Base-by-base conservation (phyloP, 2,888 invertebrate species). In the Drosophila nr. fundita region DNA sequence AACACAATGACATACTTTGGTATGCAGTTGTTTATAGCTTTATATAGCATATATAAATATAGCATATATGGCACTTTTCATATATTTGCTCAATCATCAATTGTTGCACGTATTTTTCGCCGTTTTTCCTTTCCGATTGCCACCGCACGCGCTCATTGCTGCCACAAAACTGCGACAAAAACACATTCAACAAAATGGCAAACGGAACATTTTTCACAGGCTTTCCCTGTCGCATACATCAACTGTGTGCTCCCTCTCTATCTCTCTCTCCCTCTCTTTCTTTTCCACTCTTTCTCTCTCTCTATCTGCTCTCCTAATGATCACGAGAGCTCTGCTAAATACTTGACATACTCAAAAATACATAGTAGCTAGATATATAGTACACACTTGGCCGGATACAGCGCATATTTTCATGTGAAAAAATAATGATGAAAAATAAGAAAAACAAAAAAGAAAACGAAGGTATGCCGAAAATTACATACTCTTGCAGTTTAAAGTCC, bases 131-230 rank as follows among this genome's bases (percentile, higher is more conserved):
- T 60, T 73, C 70, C 70, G 77, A 58, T 60, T 90, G 77, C 84
- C 84, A 89, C 89, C 87, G 85, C 78, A 80, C 87, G 82, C 87
- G 90, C 76, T 90, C 87, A 87, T 87, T 80, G 87, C 87, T 83
- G 80, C 73, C 80, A 78, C 80, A 71, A 82, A 82, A 87, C 87
- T 87, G 70, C 69, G 69, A 55, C 76, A 76, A 68, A 71, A 71
- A 67, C 60, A 76, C 58, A 68, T 45, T 45, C 24, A 24, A 24
- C 45, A 78, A 88, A 88, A 70, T 70, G 70, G 81, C 75, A 71
- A 58, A 54, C 61, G 74, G 40, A 70, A 82, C 27, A 34, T 15
- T 75, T 87, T 87, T 81, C 76, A 76, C 77, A 73, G 69, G 68
- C 71, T 69, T 69, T 30, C 77, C 50, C 63, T 57, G 52, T 55